phyloP scores from a whole-genome alignment of 2,888 invertebrate genomes.

The Watsonalla cultraria region DNA sequence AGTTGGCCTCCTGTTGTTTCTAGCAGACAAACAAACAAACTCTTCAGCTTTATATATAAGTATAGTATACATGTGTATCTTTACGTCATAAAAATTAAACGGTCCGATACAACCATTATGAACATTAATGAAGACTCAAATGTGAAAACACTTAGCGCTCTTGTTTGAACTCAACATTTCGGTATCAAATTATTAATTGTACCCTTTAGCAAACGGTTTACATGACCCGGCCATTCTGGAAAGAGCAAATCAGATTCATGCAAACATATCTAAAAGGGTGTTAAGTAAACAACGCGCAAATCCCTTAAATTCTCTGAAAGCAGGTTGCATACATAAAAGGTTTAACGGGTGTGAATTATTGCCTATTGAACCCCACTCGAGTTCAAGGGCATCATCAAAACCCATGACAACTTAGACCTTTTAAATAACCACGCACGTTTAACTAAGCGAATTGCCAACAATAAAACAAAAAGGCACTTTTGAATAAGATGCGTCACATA shows the following conservation, averaged over 20 bases:
- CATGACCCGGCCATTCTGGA: neutral
- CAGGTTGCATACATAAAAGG: constrained; percentile 24
- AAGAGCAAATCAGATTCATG: constrained; percentile 2
- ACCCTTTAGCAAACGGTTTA: neutral
- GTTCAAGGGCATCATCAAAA: constrained; percentile 47
- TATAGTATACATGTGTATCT: too few relatives aligned
- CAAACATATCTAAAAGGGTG: constrained; percentile 10
- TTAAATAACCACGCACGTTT: neutral
- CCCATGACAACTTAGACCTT: constrained; percentile 38
- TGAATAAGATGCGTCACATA: too few relatives aligned
- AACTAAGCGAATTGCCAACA: too few relatives aligned
- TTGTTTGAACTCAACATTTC: neutral
- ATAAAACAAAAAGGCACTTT: too few relatives aligned
- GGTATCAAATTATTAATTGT: neutral
- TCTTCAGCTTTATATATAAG: too few relatives aligned
- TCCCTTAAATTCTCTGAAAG: constrained; percentile 13
- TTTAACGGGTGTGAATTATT: constrained; percentile 15
- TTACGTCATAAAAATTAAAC: neutral
- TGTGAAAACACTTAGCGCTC: neutral
- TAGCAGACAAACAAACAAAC: too few relatives aligned
- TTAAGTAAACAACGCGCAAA: constrained; percentile 20
- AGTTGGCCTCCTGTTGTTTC: too few relatives aligned
- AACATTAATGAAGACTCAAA: neutral
- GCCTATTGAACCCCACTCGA: constrained; percentile 33
- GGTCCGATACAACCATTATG: neutral